phyloP scores from a whole-genome alignment of 2,888 invertebrate genomes.

The Hyposoter dolosus region DNA sequence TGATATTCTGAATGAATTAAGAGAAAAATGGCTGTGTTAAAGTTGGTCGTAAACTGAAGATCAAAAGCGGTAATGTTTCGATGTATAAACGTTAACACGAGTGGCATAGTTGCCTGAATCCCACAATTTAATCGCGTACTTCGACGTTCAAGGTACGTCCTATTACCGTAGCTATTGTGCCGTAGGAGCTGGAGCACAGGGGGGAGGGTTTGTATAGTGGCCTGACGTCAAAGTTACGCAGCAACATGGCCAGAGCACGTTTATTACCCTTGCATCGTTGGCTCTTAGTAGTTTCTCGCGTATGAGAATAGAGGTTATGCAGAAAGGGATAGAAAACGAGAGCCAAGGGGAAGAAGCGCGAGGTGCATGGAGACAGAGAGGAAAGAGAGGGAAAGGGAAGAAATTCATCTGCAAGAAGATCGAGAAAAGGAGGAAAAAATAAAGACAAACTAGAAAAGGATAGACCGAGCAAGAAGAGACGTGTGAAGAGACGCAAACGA shows the following conservation, averaged over 20 bases:
- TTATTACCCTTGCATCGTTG: conserved; percentile 68
- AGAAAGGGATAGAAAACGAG: conserved; percentile 21
- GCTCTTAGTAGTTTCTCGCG: conserved; percentile 56
- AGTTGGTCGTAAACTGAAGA: background rate
- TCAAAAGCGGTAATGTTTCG: background rate
- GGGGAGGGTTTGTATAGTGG: conserved; percentile 19
- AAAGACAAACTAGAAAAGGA: conserved; percentile 8
- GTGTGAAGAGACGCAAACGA: background rate
- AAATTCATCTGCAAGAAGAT: background rate
- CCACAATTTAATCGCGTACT: conserved; percentile 57
- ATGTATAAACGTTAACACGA: background rate
- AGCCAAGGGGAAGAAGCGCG: conserved; percentile 21
- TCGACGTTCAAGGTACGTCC: conserved; percentile 59
- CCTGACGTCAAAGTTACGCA: conserved; percentile 62
- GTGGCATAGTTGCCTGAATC: conserved; percentile 18
- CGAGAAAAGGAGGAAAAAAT: background rate
- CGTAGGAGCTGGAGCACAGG: conserved; percentile 16
- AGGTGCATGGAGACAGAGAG: background rate
- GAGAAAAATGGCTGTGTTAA: background rate
- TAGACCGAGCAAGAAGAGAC: background rate
- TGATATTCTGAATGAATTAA: background rate
- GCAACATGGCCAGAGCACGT: conserved; percentile 51
- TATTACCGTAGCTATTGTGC: conserved; percentile 40
- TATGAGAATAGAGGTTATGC: conserved; percentile 44
- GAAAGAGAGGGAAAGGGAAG: background rate